phyloP scores from a whole-genome alignment of 64 coral and sea anemone genomes.

The Montipora foliosa region DNA sequence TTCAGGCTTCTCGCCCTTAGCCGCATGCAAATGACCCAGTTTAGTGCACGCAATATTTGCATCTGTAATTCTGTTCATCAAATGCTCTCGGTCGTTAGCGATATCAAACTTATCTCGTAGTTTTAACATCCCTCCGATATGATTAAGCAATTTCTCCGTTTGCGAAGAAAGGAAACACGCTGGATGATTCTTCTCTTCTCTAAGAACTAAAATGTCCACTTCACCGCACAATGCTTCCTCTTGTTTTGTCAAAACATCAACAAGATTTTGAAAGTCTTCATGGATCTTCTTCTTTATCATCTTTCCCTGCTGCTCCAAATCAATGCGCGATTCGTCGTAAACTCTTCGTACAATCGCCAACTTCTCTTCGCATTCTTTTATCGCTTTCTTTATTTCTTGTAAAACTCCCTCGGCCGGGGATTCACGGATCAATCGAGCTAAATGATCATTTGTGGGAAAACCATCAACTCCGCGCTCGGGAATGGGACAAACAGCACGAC shows the following conservation, averaged over 20 bases:
- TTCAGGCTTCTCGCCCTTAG: constrained; percentile 36
- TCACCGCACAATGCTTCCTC: constrained; percentile 66
- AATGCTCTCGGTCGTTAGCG: constrained; percentile 62
- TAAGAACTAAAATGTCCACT: constrained; percentile 62
- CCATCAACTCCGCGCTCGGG: constrained; percentile 49
- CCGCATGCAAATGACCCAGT: constrained; percentile 51
- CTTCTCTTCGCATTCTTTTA: constrained; percentile 59
- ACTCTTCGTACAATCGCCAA: constrained; percentile 50
- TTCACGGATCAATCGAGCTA: constrained; percentile 57
- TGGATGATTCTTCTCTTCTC: constrained; percentile 60
- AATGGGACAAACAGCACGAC: constrained; percentile 53
- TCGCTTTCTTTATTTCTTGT: constrained; percentile 63
- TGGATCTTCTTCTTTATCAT: constrained; percentile 62
- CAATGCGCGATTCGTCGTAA: constrained; percentile 10
- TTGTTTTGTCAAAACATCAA: constrained; percentile 76
- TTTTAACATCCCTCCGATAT: constrained; percentile 61
- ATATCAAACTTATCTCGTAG: constrained; percentile 54
- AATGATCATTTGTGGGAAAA: constrained; percentile 50
- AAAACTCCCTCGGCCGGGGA: constrained; percentile 69
- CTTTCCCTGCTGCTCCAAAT: constrained; percentile 53
- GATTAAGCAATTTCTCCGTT: constrained; percentile 48
- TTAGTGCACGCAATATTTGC: constrained; percentile 51
- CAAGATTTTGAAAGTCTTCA: constrained; percentile 72
- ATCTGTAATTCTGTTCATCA: constrained; percentile 76
- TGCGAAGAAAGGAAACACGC: constrained; percentile 43